Evolutionary conservation across 2,113 vertebrate genomes (phyloP).

Genomic region (Myodes glareolus): DNA sequence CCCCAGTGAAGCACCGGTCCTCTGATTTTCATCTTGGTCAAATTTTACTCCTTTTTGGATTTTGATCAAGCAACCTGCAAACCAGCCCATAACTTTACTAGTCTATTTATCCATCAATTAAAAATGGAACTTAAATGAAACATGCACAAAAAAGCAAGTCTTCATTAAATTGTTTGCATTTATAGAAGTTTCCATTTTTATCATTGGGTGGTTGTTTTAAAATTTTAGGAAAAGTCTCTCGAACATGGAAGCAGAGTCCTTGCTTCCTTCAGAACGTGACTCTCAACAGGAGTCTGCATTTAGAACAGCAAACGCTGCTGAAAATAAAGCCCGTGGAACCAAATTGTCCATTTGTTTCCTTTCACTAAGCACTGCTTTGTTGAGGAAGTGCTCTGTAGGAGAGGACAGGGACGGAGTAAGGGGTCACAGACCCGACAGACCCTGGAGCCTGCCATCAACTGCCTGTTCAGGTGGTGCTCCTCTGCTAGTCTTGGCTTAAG

Average conservation of each 20-base stretch:
- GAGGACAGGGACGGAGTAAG: background rate
- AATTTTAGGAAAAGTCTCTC: constrained; percentile 12
- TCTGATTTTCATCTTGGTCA: background rate
- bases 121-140: constrained; percentile 9
- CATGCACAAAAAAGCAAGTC: background rate
- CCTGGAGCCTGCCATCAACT: background rate
- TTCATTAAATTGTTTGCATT: background rate
- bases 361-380: background rate
- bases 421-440: background rate
- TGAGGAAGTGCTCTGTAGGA: background rate
- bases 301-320: background rate
- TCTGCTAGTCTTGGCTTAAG: background rate
- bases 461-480: background rate
- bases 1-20: background rate
- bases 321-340: background rate
- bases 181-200: background rate
- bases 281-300: background rate
- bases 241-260: background rate
- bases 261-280: background rate
- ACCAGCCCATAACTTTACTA: background rate
- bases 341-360: background rate
- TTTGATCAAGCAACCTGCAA: background rate
- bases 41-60: background rate
- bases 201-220: background rate
- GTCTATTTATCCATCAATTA: background rate